phyloP scores from a whole-genome alignment of 2,113 vertebrate species.

The Dicrurus megarhynchus region DNA sequence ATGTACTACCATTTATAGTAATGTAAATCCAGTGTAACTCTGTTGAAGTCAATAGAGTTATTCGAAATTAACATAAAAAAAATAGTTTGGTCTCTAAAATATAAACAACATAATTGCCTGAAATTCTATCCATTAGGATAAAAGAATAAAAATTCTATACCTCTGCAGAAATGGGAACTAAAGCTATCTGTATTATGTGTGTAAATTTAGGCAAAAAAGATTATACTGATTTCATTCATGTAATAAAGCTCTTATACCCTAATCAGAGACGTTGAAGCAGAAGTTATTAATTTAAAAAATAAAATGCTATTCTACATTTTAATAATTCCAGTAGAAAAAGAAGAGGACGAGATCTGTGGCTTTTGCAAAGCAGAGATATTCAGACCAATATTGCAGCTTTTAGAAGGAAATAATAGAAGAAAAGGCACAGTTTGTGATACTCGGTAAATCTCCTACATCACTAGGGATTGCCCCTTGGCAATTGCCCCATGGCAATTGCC shows the following conservation, averaged over 20 bases:
- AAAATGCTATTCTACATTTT: background rate
- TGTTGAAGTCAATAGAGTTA: slow-evolving; percentile 21
- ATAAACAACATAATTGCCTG: slow-evolving; percentile 25
- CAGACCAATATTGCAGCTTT: background rate
- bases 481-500: too few relatives aligned
- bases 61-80: slow-evolving; percentile 27
- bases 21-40: slow-evolving; percentile 21
- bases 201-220: background rate
- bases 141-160: background rate
- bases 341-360: background rate
- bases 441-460: accelerated
- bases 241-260: background rate
- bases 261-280: background rate
- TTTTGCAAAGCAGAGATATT: background rate
- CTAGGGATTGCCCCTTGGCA: background rate
- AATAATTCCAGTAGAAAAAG: background rate
- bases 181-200: background rate
- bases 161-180: background rate
- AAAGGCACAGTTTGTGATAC: background rate
- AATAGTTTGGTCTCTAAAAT: background rate
- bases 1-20: slow-evolving; percentile 16
- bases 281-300: background rate
- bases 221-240: background rate
- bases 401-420: background rate
- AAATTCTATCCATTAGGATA: background rate